Conservation (phyloP, 2,113 vertebrate genomes). For the Pleuronectes platessa region DNA sequence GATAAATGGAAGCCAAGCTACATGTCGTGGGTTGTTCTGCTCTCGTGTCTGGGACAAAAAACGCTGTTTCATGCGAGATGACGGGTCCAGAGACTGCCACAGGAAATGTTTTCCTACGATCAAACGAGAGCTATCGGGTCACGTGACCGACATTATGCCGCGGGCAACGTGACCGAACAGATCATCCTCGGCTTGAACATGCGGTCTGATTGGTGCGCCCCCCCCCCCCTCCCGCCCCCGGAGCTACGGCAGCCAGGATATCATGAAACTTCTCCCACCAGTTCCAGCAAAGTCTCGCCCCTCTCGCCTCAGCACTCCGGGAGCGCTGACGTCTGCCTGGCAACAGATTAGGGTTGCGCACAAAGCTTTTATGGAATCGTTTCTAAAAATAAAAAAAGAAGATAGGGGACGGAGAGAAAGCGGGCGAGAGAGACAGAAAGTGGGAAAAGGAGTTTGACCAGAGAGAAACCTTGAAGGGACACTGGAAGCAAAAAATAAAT, state of each 20-base stretch:
- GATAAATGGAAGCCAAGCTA: slow-evolving; percentile 46
- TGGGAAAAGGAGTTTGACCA: slow-evolving; percentile 13
- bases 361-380: slow-evolving; percentile 42
- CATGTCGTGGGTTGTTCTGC: slow-evolving; percentile 50
- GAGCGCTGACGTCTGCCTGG: slow-evolving; percentile 26
- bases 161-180: slow-evolving; percentile 27
- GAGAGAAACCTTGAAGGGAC: slow-evolving; percentile 14
- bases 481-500: no score
- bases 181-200: slow-evolving; percentile 20
- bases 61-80: slow-evolving; percentile 18
- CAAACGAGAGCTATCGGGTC: slow-evolving; percentile 27
- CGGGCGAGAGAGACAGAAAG: background rate
- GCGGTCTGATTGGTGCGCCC: slow-evolving; percentile 33
- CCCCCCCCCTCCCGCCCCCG: background rate
- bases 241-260: slow-evolving; percentile 35
- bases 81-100: slow-evolving; percentile 7
- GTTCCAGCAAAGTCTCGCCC: slow-evolving; percentile 15
- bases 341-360: slow-evolving; percentile 46
- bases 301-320: background rate
- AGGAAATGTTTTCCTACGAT: background rate
- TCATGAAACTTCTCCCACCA: slow-evolving; percentile 23
- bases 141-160: slow-evolving; percentile 16
- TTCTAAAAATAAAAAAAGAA: slow-evolving; percentile 31
- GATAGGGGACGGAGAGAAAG: slow-evolving; percentile 7
- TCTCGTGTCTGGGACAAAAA: slow-evolving; percentile 31